Evolutionary conservation across 2,888 invertebrate genomes (phyloP), one percentile per base, ranked within the genome.

Genomic region (Drosophila nr. medialis): DNA sequence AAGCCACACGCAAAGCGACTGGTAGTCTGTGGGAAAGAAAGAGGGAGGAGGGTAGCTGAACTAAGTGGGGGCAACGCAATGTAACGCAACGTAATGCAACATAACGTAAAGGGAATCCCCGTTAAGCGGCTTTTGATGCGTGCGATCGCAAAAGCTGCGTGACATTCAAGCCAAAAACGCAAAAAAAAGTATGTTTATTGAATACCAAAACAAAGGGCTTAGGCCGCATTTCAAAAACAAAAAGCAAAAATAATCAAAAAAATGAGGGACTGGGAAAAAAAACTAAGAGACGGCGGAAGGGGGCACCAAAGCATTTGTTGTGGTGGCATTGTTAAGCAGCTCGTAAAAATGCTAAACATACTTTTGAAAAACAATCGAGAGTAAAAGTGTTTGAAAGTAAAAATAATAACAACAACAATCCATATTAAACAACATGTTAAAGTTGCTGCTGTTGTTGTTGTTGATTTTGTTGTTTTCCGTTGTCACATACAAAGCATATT

Each of bases 361-460:
- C 68, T 64, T 56, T 32, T 15, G 18, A 85, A 56, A 81, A 91
- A 91, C 68, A 72, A 80, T 71, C 65, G 84, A 86, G 82, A 84
- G 80, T 83, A 78, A 86, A 82, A 83, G 86, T 80, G 83, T 75
- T 85, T 69, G 76, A 78, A 75, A 73, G 75, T 64, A 64, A 71
- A 72, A 73, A 64, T 34, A 56, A 62, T 38, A 64, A 24, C 18
- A 74, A 56, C 38, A 55, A 58, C 50, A 42, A 69, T 60, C 40
- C 45, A 58, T n/a, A 68, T 49, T 42, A 27, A 64, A 61, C 40
- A 50, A 48, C 45, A 61, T 48, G 38, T 54, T 61, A 27, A 60
- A 70, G 65, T 54, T 62, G 54, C 49, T 51, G 48, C 30, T 61
- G 63, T 60, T 75, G 34, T 59, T 75, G 50, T 34, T 60, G 64